phyloP scores from a whole-genome alignment of 2,797 vertebrate species.

The Phoeniculus purpureus region DNA sequence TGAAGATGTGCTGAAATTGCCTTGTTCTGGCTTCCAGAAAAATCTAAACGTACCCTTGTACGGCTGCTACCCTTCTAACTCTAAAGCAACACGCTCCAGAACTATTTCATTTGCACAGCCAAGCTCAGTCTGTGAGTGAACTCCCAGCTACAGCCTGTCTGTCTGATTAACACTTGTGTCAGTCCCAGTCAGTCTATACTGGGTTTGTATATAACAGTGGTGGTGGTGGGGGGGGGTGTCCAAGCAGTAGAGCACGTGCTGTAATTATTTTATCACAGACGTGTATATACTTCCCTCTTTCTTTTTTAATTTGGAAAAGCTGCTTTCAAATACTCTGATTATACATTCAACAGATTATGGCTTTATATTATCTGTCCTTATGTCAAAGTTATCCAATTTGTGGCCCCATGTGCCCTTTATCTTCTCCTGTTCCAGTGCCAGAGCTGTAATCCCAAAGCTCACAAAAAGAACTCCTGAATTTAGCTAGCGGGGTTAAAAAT shows the following conservation, averaged over 20 bases:
- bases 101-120: conserved; percentile 6
- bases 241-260: not conserved
- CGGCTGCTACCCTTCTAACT: conserved; percentile 9
- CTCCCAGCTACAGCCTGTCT: not conserved
- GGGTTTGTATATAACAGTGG: not conserved
- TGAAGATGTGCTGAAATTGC: not conserved
- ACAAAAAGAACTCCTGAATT: not conserved
- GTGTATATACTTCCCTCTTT: not conserved
- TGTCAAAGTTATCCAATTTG: conserved; percentile 40
- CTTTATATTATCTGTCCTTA: conserved; percentile 41
- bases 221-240: not conserved
- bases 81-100: conserved; percentile 19
- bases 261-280: conserved; percentile 22
- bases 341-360: conserved; percentile 28
- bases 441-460: conserved; percentile 9
- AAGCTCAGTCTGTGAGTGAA: not conserved
- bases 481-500: not conserved
- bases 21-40: conserved; percentile 31
- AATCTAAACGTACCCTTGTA: conserved; percentile 40
- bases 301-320: conserved; percentile 50
- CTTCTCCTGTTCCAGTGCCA: not conserved
- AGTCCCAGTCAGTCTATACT: not conserved
- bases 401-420: not conserved
- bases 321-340: conserved; percentile 52
- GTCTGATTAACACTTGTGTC: not conserved